Base-by-base conservation (phyloP, 2,113 vertebrate species). In the Otolemur garnettii region DNA sequence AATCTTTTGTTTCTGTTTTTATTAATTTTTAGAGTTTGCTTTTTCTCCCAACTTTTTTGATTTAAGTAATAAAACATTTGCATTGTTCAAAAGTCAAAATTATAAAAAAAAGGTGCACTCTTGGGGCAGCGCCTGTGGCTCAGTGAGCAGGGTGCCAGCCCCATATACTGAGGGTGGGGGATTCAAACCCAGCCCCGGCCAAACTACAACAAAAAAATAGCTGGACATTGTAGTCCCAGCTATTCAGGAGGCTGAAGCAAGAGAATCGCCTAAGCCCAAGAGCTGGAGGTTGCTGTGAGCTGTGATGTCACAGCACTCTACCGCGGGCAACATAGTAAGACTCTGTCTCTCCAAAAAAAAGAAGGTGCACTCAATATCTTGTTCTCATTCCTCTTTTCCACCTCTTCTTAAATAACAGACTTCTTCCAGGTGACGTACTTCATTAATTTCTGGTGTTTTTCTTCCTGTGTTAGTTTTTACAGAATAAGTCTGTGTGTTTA, bases 51-150 rank as follows among this genome's bases (percentile, higher is more conserved):
- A 18, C 42, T 28, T 90, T 79, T 55, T 13, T 55, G 24, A 85
- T 86, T 71, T 81, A 87, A 89, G 55, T 77, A 88, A 55, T 88
- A 53, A 69, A 91, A 45, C 17, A 77, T 77, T 95, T 90, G 74
- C 11, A 26, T n/a, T 45, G 22, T 81, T 71, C 57, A 87, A 4
- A 87, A 83, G 38, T n/a, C 82, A 69, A 38, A 69, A 87, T 62
- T 91, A 50, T 53, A 55, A 77, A n/a, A 15, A 50, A 50, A 38
- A 38, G 38, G 38, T 38, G 38, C 38, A 38, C 38, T 38, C 2
- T 38, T 38, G 38, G 38, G 38, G 38, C 38, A 38, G 38, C 38
- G 38, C 38, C 38, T 38, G 38, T 38, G 38, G 38, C 38, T 38
- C 38, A 38, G 38, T 38, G 38, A 38, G 38, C 38, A 38, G 38